Base-by-base conservation (phyloP, 2,113 vertebrate genomes). In the Seriola quinqueradiata region DNA sequence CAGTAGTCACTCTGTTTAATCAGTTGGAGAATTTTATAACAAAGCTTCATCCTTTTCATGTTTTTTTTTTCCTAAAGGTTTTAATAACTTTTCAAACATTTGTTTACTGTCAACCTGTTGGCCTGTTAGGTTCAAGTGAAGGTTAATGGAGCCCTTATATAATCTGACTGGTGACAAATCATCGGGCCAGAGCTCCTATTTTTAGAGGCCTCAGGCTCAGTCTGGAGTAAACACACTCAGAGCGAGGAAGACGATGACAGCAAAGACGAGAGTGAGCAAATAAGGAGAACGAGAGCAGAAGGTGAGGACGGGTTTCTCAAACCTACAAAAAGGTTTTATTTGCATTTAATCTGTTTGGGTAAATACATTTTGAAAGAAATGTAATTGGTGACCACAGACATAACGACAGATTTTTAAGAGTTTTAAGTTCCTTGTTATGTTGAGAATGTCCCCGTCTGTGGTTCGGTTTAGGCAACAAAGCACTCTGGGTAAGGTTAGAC, bases 131-230 rank as follows among this genome's bases (percentile, higher is more conserved):
- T 52, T 66, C 11, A 5, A n/a, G 10, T 40, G 17, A 85, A 28
- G 70, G 70, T 69, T 69, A 59, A 44, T 13, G n/a, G 67, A 64
- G 21, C 5, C 0, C 21, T 69, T 64, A 44, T 4, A 78, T 67
- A 77, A 82, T 23, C 21, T 54, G 60, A 52, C 28, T 32, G 52
- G 54, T n/a, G 40, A 73, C 63, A 68, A 69, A 83, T 77, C 52
- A 50, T 63, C 10, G 65, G 50, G 54, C 52, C 36, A 5, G 38
- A 9, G 28, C 23, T 61, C 9, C 69, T 81, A 36, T 77, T 66
- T 83, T 73, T 77, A 73, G 69, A 77, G 3, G 57, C 69, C 46
- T 34, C 38, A 50, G 50, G 16, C 25, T 59, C 23, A 59, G 59
- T 25, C 69, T 32, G 40, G 54, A 81, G 58, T 61, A 67, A 80